A percentile compares a stretch with the other conserved stretches of the same genome.
Evolutionary conservation across 2,888 invertebrate genomes (phyloP).

Genomic region (Dynastes grantii): DNA sequence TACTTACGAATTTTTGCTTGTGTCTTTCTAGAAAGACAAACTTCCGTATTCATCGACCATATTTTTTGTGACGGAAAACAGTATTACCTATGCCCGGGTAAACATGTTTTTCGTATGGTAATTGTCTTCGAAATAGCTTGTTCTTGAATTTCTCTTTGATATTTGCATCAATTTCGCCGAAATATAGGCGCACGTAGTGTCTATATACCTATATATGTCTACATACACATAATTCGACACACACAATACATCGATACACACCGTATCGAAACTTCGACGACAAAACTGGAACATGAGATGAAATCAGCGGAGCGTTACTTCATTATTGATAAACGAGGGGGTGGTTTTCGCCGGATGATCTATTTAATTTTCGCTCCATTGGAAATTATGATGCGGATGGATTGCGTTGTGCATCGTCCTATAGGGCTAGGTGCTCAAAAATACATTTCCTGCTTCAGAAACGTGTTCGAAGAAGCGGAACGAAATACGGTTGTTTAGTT

Average conservation of each 20-base stretch:
- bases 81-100: too few relatives aligned
- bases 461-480: background rate
- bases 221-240: too few relatives aligned
- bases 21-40: too few relatives aligned
- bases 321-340: constrained; percentile 40
- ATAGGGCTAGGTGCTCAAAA: background rate
- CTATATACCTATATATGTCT: too few relatives aligned
- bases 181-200: too few relatives aligned
- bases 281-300: constrained; percentile 16
- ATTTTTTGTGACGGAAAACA: too few relatives aligned
- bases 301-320: constrained; percentile 30
- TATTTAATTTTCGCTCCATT: constrained; percentile 45
- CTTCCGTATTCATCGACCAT: too few relatives aligned
- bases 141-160: too few relatives aligned
- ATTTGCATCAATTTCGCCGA: too few relatives aligned
- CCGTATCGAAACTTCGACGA: background rate
- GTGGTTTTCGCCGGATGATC: constrained; percentile 14
- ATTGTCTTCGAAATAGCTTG: too few relatives aligned
- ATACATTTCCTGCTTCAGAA: background rate
- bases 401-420: background rate
- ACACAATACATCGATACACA: background rate
- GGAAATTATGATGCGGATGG: constrained; percentile 36
- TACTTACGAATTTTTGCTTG: too few relatives aligned
- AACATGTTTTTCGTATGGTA: too few relatives aligned
- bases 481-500: background rate